Conservation (phyloP, 2,888 invertebrate species). For the Galeruca laticollis region DNA sequence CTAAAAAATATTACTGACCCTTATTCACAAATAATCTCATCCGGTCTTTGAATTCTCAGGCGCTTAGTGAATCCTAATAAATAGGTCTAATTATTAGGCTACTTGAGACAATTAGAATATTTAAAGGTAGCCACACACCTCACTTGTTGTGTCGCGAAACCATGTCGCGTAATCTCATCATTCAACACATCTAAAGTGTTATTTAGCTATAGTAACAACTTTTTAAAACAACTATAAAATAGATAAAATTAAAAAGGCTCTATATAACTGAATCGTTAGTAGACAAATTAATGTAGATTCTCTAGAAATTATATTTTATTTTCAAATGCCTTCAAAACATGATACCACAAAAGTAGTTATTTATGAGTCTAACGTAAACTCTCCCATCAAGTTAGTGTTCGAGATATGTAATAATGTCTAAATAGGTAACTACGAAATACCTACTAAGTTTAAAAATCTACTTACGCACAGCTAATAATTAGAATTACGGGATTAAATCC, state of each 20-base stretch:
- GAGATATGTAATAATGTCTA: slow-evolving; percentile 49
- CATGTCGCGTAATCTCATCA: too few species aligned
- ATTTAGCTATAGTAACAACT: too few species aligned
- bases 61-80: not conserved
- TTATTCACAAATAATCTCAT: not conserved
- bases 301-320: not conserved
- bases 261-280: not conserved
- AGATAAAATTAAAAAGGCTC: too few species aligned
- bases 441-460: slow-evolving; percentile 33
- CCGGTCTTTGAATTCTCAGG: not conserved
- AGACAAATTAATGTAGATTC: not conserved
- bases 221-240: too few species aligned
- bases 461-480: slow-evolving; percentile 45
- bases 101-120: too few species aligned
- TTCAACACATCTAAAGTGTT: too few species aligned
- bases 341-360: slow-evolving; percentile 1
- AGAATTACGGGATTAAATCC: slow-evolving; percentile 39
- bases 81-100: too few species aligned
- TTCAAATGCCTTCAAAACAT: not conserved
- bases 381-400: slow-evolving; percentile 38
- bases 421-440: slow-evolving; percentile 50
- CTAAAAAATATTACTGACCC: not conserved
- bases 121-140: too few species aligned
- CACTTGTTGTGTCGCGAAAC: too few species aligned
- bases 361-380: slow-evolving; percentile 9